Evolutionary conservation across 2,113 vertebrate species (phyloP).

Genomic region (Junco hyemalis): DNA sequence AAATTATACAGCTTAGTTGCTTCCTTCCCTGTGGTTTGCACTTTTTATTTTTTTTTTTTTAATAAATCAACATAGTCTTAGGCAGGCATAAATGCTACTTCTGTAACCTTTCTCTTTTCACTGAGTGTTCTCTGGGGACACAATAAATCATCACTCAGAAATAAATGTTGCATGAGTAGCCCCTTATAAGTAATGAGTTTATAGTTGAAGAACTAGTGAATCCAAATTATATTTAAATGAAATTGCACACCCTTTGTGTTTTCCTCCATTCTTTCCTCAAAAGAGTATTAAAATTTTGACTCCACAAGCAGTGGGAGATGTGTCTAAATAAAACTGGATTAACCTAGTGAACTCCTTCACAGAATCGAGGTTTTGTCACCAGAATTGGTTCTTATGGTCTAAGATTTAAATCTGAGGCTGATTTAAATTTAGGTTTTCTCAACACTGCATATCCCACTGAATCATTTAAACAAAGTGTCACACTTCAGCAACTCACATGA

Average conservation of each 20-base stretch:
- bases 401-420: not conserved
- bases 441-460: not conserved
- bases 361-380: not conserved
- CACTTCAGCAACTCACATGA: not conserved
- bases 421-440: not conserved
- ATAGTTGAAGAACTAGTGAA: not conserved
- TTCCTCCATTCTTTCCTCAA: not conserved
- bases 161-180: slow-evolving; percentile 29
- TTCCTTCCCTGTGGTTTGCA: slow-evolving; percentile 14
- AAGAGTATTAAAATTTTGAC: not conserved
- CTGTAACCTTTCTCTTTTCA: slow-evolving; percentile 20
- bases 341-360: not conserved
- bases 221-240: slow-evolving; percentile 32
- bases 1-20: slow-evolving; percentile 47
- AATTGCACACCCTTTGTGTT: not conserved
- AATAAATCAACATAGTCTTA: slow-evolving; percentile 16
- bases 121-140: not conserved
- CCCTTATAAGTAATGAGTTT: slow-evolving; percentile 42
- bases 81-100: slow-evolving; percentile 2
- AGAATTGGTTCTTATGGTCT: not conserved
- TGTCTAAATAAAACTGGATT: not conserved
- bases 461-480: not conserved
- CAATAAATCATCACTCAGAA: slow-evolving; percentile 42
- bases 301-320: not conserved
- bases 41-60: not conserved